These are phyloP conservation scores for Chirona hameri DNA, from an alignment of 2,888 invertebrate genomes.

Conservation along the genomic window DNA sequence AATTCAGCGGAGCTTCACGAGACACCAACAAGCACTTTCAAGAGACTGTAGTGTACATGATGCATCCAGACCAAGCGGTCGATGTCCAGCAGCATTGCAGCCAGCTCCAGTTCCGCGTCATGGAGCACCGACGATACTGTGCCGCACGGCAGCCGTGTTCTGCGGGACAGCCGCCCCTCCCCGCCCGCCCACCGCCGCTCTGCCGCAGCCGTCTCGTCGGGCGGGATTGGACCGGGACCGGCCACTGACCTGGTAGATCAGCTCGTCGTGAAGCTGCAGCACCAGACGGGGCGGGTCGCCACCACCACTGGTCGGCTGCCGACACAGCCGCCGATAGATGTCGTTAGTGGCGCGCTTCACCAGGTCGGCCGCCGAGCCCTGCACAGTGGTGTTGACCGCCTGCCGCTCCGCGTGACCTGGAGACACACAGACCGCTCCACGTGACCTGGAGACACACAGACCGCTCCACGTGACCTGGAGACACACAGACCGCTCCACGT, in stretches of 20 bases:
- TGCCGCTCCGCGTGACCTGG: slow-evolving; percentile 86
- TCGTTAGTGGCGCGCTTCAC: slow-evolving; percentile 84
- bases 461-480: slow-evolving; percentile 76
- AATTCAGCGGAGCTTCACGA: too few relatives aligned
- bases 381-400: slow-evolving; percentile 90
- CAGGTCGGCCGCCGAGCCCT: slow-evolving; percentile 95
- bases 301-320: slow-evolving; percentile 40
- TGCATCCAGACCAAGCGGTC: too few relatives aligned
- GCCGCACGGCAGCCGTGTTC: too few relatives aligned
- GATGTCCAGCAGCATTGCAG: too few relatives aligned
- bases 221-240: background rate
- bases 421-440: slow-evolving; percentile 13
- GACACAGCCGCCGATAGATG: slow-evolving; percentile 56
- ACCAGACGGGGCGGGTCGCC: slow-evolving; percentile 56
- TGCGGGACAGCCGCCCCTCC: too few relatives aligned
- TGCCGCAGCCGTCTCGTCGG: background rate
- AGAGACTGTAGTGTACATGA: too few relatives aligned
- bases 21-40: too few relatives aligned
- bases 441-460: slow-evolving; percentile 64
- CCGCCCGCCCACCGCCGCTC: too few relatives aligned
- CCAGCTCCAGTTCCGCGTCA: too few relatives aligned
- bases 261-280: slow-evolving; percentile 92
- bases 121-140: too few relatives aligned
- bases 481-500: slow-evolving; percentile 67
- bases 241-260: slow-evolving; percentile 73